Evolutionary conservation across 2,888 invertebrate species (phyloP).

Genomic region (Plusia festucae): DNA sequence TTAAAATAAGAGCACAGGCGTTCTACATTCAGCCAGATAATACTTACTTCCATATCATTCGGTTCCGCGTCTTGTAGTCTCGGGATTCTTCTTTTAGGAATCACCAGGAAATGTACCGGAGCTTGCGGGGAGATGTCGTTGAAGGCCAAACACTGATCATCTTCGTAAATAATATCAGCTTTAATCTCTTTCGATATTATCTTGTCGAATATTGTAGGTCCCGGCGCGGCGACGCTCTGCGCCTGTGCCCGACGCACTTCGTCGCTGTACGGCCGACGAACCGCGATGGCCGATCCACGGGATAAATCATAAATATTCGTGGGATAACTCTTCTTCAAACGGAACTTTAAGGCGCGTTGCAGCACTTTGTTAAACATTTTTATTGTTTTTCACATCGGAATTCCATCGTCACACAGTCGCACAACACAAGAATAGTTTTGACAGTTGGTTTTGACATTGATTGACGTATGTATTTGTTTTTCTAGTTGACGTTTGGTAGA

Average conservation of each 20-base stretch:
- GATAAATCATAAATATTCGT: constrained; percentile 85
- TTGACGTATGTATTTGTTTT: constrained; percentile 16
- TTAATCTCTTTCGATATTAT: constrained; percentile 94
- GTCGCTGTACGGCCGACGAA: constrained; percentile 79
- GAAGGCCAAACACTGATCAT: constrained; percentile 94
- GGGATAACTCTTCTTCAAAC: constrained; percentile 82
- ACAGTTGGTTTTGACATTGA: constrained; percentile 47
- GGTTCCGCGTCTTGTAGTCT: constrained; percentile 90
- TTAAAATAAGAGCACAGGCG: constrained; percentile 8
- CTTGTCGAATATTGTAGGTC: constrained; percentile 92
- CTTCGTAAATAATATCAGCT: constrained; percentile 95
- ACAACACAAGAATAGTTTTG: constrained; percentile 24
- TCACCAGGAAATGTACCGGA: constrained; percentile 95
- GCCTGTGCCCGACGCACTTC: constrained; percentile 82
- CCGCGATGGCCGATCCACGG: constrained; percentile 80
- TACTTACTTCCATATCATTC: constrained; percentile 90
- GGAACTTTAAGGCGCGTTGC: constrained; percentile 83
- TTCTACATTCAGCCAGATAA: constrained; percentile 18
- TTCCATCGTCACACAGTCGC: constrained; percentile 55
- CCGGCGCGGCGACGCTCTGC: constrained; percentile 74
- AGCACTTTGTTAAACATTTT: constrained; percentile 87
- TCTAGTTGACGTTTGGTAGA: constrained; percentile 13
- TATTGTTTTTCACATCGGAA: constrained; percentile 54
- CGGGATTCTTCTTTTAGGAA: constrained; percentile 93
- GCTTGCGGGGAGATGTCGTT: constrained; percentile 95